Percentiles rank a stretch among this genome's conserved stretches.
Evolutionary conservation across 2,113 vertebrate genomes (phyloP).

Genomic region (Ophiodon elongatus): DNA sequence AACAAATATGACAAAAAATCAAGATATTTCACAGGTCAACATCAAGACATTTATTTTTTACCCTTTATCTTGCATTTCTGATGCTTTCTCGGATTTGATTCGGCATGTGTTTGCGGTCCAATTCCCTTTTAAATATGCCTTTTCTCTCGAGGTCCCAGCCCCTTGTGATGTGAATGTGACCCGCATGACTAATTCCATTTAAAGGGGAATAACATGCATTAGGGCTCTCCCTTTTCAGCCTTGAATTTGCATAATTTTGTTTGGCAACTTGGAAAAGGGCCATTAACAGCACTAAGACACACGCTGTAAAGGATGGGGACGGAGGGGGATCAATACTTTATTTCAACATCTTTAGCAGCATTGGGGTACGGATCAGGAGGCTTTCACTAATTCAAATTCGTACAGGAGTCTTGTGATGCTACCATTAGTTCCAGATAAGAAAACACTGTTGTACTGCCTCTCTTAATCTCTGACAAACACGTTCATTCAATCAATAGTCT

Average conservation of each 20-base stretch:
- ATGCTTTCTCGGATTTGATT: slow-evolving; percentile 38
- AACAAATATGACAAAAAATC: background rate
- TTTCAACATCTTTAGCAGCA: slow-evolving; percentile 75
- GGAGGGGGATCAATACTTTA: slow-evolving; percentile 75
- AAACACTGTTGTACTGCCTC: slow-evolving; percentile 71
- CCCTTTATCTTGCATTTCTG: slow-evolving; percentile 26
- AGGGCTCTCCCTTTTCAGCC: slow-evolving; percentile 67
- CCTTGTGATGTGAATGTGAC: slow-evolving; percentile 72
- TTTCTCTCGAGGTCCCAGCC: slow-evolving; percentile 74
- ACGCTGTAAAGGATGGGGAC: slow-evolving; percentile 57
- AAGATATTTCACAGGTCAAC: background rate
- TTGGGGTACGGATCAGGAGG: slow-evolving; percentile 64
- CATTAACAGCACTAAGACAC: slow-evolving; percentile 71
- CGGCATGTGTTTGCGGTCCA: slow-evolving; percentile 59
- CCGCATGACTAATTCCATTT: slow-evolving; percentile 82
- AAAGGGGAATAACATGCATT: slow-evolving; percentile 80
- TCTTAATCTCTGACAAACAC: slow-evolving; percentile 82
- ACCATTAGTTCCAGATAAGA: slow-evolving; percentile 81
- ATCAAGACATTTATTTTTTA: slow-evolving; percentile 1
- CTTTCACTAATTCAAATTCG: slow-evolving; percentile 74
- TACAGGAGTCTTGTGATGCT: slow-evolving; percentile 69
- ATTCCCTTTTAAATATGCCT: slow-evolving; percentile 80
- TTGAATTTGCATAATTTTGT: slow-evolving; percentile 83
- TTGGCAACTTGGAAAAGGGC: slow-evolving; percentile 80
- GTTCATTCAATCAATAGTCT: slow-evolving; percentile 79